These are phyloP conservation scores for Tricholaema leucomelas DNA, from an alignment of 2,113 vertebrate genomes.

Conservation along the genomic window DNA sequence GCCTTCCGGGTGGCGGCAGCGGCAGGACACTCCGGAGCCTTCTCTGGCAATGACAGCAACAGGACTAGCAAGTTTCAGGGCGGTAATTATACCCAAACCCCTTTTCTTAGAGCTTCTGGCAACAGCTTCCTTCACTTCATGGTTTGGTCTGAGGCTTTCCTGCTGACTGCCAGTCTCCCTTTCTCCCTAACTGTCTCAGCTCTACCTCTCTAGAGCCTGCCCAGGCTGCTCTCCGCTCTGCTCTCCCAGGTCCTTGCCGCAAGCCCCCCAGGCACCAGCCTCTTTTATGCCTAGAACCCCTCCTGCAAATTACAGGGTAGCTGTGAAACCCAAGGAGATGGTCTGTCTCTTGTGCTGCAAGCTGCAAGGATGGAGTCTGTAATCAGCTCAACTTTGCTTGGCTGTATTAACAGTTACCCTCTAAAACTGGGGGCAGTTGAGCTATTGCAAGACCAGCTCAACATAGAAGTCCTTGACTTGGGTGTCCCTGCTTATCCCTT, in stretches of 20 bases:
- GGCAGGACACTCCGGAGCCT: slow-evolving; percentile 81
- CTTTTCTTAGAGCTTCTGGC: slow-evolving; percentile 66
- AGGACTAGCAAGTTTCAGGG: slow-evolving; percentile 86
- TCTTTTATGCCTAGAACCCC: neutral
- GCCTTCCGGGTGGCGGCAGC: slow-evolving; percentile 81
- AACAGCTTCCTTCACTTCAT: slow-evolving; percentile 42
- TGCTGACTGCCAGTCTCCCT: slow-evolving; percentile 45
- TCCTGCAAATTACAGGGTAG: neutral
- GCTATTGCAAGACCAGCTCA: neutral
- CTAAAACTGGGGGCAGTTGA: neutral
- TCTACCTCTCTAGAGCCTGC: slow-evolving; percentile 22
- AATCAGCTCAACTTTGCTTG: neutral
- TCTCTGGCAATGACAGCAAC: slow-evolving; percentile 81
- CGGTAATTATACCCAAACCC: slow-evolving; percentile 80
- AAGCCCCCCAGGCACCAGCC: neutral
- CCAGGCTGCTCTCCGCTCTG: slow-evolving; percentile 3
- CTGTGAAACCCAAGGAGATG: neutral
- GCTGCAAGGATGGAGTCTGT: neutral
- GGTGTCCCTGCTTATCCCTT: neutral
- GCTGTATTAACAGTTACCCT: neutral
- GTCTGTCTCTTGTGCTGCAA: neutral
- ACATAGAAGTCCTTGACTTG: fast-evolving
- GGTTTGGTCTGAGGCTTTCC: slow-evolving; percentile 46
- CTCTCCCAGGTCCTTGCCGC: neutral
- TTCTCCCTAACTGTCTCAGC: slow-evolving; percentile 47